phyloP scores from a whole-genome alignment of 2,113 vertebrate genomes.

The Scytalopus superciliaris region DNA sequence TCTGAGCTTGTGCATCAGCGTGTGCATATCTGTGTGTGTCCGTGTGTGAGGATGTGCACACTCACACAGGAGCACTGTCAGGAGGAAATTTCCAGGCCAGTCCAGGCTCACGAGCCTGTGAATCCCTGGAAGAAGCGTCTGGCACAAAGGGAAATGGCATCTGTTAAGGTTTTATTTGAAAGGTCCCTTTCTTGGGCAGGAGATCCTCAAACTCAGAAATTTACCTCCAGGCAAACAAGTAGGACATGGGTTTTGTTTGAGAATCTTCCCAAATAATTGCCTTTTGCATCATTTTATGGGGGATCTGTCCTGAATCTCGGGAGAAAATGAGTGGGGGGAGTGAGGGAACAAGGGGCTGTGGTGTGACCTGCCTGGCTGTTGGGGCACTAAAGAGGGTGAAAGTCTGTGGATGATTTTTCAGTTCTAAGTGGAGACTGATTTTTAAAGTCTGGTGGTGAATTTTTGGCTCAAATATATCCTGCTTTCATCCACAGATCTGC shows the following conservation, averaged over 20 bases:
- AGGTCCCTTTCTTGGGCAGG: not conserved
- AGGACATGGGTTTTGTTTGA: not conserved
- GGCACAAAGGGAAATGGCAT: rapidly evolving
- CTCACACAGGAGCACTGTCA: rapidly evolving
- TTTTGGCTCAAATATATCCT: not conserved
- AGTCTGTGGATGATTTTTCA: not conserved
- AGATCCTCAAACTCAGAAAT: not conserved
- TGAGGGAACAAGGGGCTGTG: not conserved
- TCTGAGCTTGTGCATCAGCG: not conserved
- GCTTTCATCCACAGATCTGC: not conserved
- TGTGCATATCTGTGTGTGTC: rapidly evolving
- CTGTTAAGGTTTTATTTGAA: rapidly evolving
- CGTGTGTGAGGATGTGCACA: rapidly evolving
- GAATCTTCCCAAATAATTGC: not conserved
- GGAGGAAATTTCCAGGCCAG: not conserved
- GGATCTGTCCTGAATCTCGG: not conserved
- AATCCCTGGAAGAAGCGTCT: not conserved
- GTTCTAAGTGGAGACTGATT: not conserved
- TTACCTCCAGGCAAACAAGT: not conserved
- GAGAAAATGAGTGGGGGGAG: not conserved
- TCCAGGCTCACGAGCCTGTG: not conserved
- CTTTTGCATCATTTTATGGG: not conserved
- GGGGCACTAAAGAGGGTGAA: not conserved
- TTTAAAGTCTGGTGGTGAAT: not conserved
- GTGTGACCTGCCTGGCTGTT: not conserved